Evolutionary conservation across 2,888 invertebrate species (phyloP).

Genomic region (Cheilosia impressa): DNA sequence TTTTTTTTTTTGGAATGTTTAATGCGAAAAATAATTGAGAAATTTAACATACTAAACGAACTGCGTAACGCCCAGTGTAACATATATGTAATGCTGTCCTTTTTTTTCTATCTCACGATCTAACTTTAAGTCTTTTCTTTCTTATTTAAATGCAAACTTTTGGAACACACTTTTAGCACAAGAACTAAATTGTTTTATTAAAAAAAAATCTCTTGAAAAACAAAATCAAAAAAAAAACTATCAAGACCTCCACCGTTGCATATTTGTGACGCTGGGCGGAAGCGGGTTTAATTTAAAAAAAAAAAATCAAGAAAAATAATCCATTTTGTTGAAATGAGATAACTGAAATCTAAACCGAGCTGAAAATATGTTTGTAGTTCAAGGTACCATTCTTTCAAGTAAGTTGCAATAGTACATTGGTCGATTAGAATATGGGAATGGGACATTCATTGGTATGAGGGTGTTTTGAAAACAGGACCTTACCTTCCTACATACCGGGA

Average conservation of each 20-base stretch:
- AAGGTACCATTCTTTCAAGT: background rate
- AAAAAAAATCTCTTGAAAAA: slow-evolving; percentile 32
- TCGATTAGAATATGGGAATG: no score
- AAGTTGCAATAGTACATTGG: no score
- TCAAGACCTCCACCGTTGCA: slow-evolving; percentile 78
- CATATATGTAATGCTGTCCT: slow-evolving; percentile 79
- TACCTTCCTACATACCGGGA: no score
- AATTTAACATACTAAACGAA: slow-evolving; percentile 62
- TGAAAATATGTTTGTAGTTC: slow-evolving; percentile 66
- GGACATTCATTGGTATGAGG: no score
- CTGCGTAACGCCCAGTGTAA: slow-evolving; percentile 82
- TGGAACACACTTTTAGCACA: slow-evolving; percentile 70
- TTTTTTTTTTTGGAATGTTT: slow-evolving; percentile 45
- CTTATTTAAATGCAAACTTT: slow-evolving; percentile 62
- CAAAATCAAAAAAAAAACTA: slow-evolving; percentile 27
- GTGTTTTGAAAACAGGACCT: no score
- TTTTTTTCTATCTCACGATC: slow-evolving; percentile 63
- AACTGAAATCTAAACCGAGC: background rate
- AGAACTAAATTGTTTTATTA: slow-evolving; percentile 21
- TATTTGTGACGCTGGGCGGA: slow-evolving; percentile 82
- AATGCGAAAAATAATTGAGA: slow-evolving; percentile 30
- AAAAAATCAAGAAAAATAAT: background rate
- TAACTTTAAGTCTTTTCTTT: slow-evolving; percentile 64
- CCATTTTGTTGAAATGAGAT: slow-evolving; percentile 1
- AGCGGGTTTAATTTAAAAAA: slow-evolving; percentile 78